Conservation (phyloP, 2,113 vertebrate genomes). For the Cyphomyrus discorhynchus region DNA sequence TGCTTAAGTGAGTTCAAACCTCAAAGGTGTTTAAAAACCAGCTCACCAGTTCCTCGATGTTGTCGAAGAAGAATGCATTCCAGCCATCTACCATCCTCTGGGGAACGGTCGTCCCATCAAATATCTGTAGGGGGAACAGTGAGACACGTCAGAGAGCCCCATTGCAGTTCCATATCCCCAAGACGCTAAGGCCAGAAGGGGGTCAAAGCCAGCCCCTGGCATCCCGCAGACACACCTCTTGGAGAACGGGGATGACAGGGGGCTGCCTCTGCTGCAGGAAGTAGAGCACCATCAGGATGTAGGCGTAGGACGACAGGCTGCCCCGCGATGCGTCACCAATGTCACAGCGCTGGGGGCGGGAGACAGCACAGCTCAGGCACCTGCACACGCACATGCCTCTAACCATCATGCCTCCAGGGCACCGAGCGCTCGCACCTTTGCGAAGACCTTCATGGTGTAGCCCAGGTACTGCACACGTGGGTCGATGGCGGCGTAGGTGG, state of each 20-base stretch:
- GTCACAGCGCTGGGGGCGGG: conserved; percentile 80
- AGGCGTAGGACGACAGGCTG: conserved; percentile 96
- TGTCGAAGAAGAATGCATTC: conserved; percentile 94
- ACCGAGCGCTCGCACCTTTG: conserved; percentile 70
- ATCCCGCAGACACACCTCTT: conserved; percentile 70
- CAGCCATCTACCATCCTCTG: conserved; percentile 96
- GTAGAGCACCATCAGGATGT: conserved; percentile 98
- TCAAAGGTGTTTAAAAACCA: background rate
- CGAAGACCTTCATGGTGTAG: conserved; percentile 97
- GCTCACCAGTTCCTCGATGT: conserved; percentile 85
- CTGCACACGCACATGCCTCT: background rate
- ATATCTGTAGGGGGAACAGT: conserved; percentile 67
- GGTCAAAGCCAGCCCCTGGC: background rate
- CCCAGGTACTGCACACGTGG: conserved; percentile 87
- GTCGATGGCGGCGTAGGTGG: conserved; percentile 90
- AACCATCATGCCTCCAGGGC: no score
- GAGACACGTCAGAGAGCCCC: background rate
- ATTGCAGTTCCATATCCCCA: background rate
- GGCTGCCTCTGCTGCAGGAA: conserved; percentile 94
- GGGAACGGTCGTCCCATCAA: conserved; percentile 78
- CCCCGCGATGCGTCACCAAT: conserved; percentile 96
- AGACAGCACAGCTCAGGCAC: conserved; percentile 6
- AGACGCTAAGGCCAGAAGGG: background rate
- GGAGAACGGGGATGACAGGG: conserved; percentile 91
- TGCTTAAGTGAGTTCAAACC: background rate